phyloP scores from a whole-genome alignment of 2,113 vertebrate species.

The Vicugna pacos region DNA sequence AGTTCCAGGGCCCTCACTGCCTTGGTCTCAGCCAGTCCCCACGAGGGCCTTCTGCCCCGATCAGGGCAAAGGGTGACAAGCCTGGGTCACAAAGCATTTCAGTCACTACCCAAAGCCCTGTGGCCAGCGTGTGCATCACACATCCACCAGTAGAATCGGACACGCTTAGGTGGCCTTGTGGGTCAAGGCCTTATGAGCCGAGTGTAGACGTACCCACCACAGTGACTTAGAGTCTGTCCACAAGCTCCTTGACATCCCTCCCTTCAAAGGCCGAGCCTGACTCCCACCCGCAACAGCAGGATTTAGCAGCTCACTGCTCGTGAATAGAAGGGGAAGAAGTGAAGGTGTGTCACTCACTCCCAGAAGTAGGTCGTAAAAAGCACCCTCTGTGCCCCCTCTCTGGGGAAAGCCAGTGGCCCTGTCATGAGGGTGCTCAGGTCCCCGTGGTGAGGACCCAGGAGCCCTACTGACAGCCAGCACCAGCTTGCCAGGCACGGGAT shows the following conservation, averaged over 20 bases:
- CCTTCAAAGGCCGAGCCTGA: no score
- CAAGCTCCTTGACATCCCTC: no score
- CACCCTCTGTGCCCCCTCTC: background rate
- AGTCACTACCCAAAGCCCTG: background rate
- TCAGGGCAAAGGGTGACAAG: no score
- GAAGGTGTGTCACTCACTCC: background rate
- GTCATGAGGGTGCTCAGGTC: background rate
- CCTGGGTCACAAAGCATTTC: background rate
- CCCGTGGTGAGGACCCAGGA: fast-evolving
- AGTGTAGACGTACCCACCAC: no score
- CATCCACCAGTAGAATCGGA: background rate
- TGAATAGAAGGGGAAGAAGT: no score
- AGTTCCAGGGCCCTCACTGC: background rate
- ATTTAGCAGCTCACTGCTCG: no score
- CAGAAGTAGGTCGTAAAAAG: background rate
- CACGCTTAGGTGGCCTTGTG: background rate
- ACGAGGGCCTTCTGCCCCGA: background rate
- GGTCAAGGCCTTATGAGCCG: background rate
- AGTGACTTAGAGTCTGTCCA: background rate
- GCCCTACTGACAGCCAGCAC: background rate
- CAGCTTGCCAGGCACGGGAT: no score
- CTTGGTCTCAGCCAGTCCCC: background rate
- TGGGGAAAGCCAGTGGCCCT: background rate
- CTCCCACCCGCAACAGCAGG: fast-evolving
- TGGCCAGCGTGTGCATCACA: background rate